Conservation (phyloP, 2,113 vertebrate species). For the Thunnus thynnus region DNA sequence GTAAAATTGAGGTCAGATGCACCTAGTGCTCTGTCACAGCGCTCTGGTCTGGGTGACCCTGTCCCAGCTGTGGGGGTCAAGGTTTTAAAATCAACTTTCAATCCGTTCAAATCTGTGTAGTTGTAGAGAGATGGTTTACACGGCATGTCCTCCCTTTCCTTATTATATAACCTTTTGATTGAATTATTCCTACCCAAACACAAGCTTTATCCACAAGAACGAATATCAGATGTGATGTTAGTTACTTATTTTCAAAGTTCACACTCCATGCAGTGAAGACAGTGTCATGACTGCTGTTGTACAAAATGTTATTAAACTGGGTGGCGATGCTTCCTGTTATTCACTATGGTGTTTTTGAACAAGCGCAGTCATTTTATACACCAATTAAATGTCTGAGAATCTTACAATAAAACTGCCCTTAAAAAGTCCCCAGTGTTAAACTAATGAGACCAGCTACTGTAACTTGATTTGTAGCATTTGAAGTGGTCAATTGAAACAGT, state of each 20-base stretch:
- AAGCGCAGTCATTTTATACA: constrained; percentile 31
- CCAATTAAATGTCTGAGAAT: constrained; percentile 62
- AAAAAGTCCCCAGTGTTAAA: constrained; percentile 12
- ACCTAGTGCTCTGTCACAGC: constrained; percentile 7
- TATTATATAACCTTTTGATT: background rate
- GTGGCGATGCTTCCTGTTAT: constrained; percentile 61
- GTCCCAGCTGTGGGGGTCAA: constrained; percentile 24
- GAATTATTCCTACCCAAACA: constrained; percentile 1
- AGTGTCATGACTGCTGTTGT: background rate
- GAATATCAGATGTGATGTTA: constrained; percentile 18
- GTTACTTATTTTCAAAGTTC: constrained; percentile 13
- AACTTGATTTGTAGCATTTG: background rate
- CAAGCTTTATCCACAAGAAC: constrained; percentile 28
- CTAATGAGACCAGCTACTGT: background rate
- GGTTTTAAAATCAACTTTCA: constrained; percentile 10
- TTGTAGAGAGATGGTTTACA: background rate
- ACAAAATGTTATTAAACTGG: constrained; percentile 59
- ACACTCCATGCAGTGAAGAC: background rate
- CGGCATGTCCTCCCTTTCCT: background rate
- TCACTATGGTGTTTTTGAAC: constrained; percentile 46
- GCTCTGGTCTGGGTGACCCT: constrained; percentile 53
- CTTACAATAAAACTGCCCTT: constrained; percentile 42
- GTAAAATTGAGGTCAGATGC: constrained; percentile 20
- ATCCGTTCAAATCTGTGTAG: background rate
- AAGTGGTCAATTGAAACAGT: background rate